These are phyloP conservation scores for Acanthosepion pharaonis DNA, from an alignment of 2,888 invertebrate species.

Conservation along the genomic window DNA sequence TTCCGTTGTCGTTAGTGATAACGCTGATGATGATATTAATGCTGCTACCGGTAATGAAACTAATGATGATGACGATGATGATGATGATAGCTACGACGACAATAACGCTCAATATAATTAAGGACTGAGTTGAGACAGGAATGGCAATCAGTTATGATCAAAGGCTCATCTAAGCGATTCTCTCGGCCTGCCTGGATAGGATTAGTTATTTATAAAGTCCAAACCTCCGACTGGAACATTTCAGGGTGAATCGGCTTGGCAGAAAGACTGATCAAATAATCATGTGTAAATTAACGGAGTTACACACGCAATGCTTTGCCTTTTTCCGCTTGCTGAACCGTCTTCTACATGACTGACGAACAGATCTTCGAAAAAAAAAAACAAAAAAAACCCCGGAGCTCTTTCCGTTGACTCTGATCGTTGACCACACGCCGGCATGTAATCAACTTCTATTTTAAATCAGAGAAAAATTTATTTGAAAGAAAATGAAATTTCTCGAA, in stretches of 20 bases:
- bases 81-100: no score
- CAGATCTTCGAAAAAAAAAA: no score
- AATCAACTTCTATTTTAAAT: background rate
- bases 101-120: no score
- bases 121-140: background rate
- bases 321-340: no score
- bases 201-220: background rate
- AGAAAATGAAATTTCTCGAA: no score
- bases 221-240: background rate
- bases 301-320: background rate
- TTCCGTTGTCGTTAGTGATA: no score
- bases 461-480: no score
- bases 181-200: background rate
- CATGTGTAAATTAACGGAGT: background rate
- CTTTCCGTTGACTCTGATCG: background rate
- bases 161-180: slow-evolving; percentile 13
- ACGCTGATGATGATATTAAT: no score
- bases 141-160: background rate
- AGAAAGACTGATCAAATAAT: background rate
- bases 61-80: no score
- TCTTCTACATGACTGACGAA: no score
- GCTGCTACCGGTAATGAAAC: no score
- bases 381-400: background rate
- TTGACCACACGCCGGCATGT: background rate
- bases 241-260: background rate